Evolutionary conservation across 1,140 invertebrate species (phyloP).

Genomic region (Drosophila teissieri): DNA sequence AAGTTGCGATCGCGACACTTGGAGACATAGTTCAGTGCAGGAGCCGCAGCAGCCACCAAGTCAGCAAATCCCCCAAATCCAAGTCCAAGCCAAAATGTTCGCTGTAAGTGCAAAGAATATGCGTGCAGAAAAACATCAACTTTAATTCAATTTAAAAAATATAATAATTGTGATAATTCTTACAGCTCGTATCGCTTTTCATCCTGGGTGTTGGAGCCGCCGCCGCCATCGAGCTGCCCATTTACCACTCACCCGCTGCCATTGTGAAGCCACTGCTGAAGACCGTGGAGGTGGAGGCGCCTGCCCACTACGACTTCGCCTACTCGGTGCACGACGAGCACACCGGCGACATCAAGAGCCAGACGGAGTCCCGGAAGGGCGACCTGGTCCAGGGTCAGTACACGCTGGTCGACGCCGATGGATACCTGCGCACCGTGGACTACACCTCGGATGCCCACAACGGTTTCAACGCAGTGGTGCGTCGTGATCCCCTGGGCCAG

Average conservation of each 20-base stretch:
- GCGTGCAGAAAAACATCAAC: background rate
- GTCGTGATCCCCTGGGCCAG: slow-evolving; percentile 84
- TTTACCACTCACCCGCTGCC: slow-evolving; percentile 52
- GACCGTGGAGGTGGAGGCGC: slow-evolving; percentile 86
- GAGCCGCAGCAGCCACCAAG: slow-evolving; percentile 64
- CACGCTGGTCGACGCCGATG: slow-evolving; percentile 87
- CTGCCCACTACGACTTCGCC: slow-evolving; percentile 85
- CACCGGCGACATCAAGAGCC: slow-evolving; percentile 86
- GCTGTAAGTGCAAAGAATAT: slow-evolving; percentile 57
- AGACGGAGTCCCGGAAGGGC: slow-evolving; percentile 86
- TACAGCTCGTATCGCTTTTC: slow-evolving; percentile 69
- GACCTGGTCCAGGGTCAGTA: slow-evolving; percentile 87
- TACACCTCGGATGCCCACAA: slow-evolving; percentile 87
- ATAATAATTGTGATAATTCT: no score
- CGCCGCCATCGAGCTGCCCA: slow-evolving; percentile 71
- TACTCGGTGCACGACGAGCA: slow-evolving; percentile 86
- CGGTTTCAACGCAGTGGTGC: slow-evolving; percentile 85
- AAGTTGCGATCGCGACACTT: slow-evolving; percentile 73
- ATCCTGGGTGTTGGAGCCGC: slow-evolving; percentile 71
- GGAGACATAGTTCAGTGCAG: slow-evolving; percentile 81
- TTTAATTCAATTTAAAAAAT: background rate
- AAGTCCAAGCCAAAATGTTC: slow-evolving; percentile 70
- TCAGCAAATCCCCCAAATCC: slow-evolving; percentile 24
- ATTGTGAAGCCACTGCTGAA: slow-evolving; percentile 84
- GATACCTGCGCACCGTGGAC: slow-evolving; percentile 87